These are phyloP conservation scores for Endomychus coccineus DNA, from an alignment of 2,888 invertebrate species.

Conservation along the genomic window DNA sequence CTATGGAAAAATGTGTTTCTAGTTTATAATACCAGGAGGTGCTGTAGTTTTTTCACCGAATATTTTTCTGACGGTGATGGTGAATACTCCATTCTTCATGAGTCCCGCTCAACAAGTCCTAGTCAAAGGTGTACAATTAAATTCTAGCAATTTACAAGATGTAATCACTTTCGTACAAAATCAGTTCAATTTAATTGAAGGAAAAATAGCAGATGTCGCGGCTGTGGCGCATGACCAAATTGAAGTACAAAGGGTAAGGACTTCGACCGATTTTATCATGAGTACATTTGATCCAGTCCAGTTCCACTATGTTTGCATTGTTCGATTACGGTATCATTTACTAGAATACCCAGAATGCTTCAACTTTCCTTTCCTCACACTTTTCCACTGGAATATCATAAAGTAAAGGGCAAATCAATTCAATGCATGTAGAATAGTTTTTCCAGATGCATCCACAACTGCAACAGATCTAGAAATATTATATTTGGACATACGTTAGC, in stretches of 20 bases:
- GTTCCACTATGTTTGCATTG: not conserved
- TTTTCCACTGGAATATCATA: too few species aligned
- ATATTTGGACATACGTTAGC: too few species aligned
- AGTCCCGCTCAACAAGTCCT: constrained; percentile 65
- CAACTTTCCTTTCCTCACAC: not conserved
- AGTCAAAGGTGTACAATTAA: constrained; percentile 61
- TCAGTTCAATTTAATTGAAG: constrained; percentile 54
- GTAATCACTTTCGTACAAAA: constrained; percentile 51
- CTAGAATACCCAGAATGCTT: too few species aligned
- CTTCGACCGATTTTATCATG: too few species aligned
- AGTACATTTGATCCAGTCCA: constrained; percentile 5
- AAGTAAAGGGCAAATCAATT: too few species aligned
- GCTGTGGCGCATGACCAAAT: constrained; percentile 50
- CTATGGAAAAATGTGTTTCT: constrained; percentile 29
- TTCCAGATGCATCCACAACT: too few species aligned
- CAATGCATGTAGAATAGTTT: too few species aligned
- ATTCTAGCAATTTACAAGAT: constrained; percentile 50
- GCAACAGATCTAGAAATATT: too few species aligned
- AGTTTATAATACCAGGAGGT: constrained; percentile 66
- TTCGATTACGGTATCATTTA: too few species aligned
- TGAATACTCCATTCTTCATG: constrained; percentile 66
- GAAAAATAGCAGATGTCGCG: constrained; percentile 52
- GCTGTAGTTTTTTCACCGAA: constrained; percentile 54
- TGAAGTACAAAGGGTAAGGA: constrained; percentile 43
- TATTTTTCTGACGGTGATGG: constrained; percentile 67